A percentile compares a stretch with the other conserved stretches of the same genome.
phyloP scores from a whole-genome alignment of 1,140 invertebrate species.

The Plectrocnemia conspersa region DNA sequence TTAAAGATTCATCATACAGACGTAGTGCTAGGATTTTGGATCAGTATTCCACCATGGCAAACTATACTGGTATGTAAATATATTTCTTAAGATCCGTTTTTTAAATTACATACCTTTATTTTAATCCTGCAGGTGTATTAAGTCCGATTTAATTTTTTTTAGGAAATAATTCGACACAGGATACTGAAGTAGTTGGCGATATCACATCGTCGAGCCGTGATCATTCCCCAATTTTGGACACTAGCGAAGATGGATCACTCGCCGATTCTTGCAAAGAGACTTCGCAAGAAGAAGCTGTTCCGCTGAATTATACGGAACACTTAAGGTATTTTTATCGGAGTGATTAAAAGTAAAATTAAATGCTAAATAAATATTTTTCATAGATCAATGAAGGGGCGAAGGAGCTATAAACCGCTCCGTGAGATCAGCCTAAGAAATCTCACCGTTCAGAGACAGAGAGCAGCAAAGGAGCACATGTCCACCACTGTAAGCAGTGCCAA shows the following conservation, averaged over 20 bases:
- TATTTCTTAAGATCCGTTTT: too few species aligned
- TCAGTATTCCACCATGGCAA: slow-evolving; percentile 43
- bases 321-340: slow-evolving; percentile 10
- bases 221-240: slow-evolving; percentile 8
- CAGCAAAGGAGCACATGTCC: not conserved
- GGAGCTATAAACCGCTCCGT: slow-evolving; percentile 29
- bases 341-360: too few species aligned
- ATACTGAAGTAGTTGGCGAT: slow-evolving; percentile 28
- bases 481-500: slow-evolving; percentile 29
- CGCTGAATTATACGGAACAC: slow-evolving; percentile 1
- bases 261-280: slow-evolving; percentile 9
- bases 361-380: slow-evolving; percentile 9
- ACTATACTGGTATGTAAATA: slow-evolving; percentile 43
- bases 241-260: not conserved
- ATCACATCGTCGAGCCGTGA: slow-evolving; percentile 29
- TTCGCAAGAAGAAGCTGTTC: not conserved
- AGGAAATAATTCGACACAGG: slow-evolving; percentile 32
- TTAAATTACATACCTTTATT: not conserved
- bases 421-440: slow-evolving; percentile 31
- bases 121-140: not conserved
- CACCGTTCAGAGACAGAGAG: slow-evolving; percentile 23
- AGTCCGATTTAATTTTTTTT: too few species aligned
- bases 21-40: slow-evolving; percentile 40
- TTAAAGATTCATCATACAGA: slow-evolving; percentile 48
- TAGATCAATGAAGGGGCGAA: slow-evolving; percentile 32